Percentiles rank a stretch among this genome's conserved stretches.
Evolutionary conservation across 2,888 invertebrate species (phyloP).

Genomic region (Scrobipalpa atriplicella): DNA sequence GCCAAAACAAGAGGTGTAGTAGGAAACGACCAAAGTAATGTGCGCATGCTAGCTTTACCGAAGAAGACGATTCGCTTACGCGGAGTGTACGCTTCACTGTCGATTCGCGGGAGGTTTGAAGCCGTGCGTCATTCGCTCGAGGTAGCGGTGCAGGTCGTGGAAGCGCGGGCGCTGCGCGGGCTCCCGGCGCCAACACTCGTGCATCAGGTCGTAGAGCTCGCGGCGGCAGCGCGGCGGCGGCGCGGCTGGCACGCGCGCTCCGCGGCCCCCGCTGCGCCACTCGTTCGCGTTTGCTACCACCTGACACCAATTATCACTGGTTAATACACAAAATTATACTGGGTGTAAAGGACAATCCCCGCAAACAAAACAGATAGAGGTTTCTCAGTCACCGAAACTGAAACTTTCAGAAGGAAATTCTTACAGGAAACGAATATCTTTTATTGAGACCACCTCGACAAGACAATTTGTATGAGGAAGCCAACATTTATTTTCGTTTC

Average conservation of each 20-base stretch:
- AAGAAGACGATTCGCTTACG: too few species aligned
- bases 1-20: too few species aligned
- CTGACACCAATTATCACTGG: conserved; percentile 60
- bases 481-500: too few species aligned
- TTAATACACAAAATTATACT: conserved; percentile 65
- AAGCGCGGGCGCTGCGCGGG: conserved; percentile 92
- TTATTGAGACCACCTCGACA: too few species aligned
- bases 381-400: too few species aligned
- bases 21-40: too few species aligned
- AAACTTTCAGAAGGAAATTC: too few species aligned
- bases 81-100: conserved; percentile 1
- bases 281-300: conserved; percentile 85
- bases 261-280: conserved; percentile 81
- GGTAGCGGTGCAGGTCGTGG: conserved; percentile 93
- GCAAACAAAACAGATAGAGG: too few species aligned
- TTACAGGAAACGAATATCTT: too few species aligned
- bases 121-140: conserved; percentile 89
- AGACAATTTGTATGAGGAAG: too few species aligned
- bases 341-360: too few species aligned
- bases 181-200: conserved; percentile 94
- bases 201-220: conserved; percentile 95
- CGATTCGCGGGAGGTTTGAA: conserved; percentile 78
- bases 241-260: conserved; percentile 76
- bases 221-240: conserved; percentile 90
- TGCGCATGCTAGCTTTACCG: too few species aligned